Evolutionary conservation across 2,888 invertebrate genomes (phyloP).

Genomic region (Conops quadrifasciatus): DNA sequence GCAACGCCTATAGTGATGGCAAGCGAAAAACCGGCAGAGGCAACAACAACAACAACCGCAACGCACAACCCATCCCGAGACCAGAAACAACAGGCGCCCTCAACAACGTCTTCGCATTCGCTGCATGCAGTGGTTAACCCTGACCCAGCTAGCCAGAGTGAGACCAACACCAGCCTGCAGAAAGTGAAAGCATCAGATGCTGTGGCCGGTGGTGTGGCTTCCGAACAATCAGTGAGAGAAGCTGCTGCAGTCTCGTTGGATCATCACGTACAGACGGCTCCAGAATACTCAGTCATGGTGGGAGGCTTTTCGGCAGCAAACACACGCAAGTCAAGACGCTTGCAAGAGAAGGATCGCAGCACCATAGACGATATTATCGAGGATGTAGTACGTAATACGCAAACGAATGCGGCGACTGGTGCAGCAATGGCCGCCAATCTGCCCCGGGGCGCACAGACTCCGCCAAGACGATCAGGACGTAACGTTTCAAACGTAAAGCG

Average conservation of each 20-base stretch:
- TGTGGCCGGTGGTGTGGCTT: not conserved
- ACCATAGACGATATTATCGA: constrained; percentile 90
- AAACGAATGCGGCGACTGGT: constrained; percentile 53
- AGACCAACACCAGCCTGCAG: not conserved
- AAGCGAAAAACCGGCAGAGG: constrained; percentile 63
- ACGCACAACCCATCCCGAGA: constrained; percentile 42
- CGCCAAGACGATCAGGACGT: constrained; percentile 62
- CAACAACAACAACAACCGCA: constrained; percentile 61
- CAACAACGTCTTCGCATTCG: not conserved
- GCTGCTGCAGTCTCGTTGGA: not conserved
- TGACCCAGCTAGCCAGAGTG: not conserved
- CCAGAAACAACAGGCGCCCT: not conserved
- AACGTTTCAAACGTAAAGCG: constrained; percentile 63
- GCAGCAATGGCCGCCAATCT: constrained; percentile 37
- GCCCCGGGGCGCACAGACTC: constrained; percentile 62
- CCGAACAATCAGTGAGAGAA: constrained; percentile 31
- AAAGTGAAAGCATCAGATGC: constrained; percentile 44
- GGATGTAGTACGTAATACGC: constrained; percentile 81
- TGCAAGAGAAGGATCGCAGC: constrained; percentile 81
- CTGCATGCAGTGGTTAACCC: not conserved
- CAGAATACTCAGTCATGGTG: constrained; percentile 41
- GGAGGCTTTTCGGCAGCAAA: constrained; percentile 61
- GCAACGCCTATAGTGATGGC: constrained; percentile 47
- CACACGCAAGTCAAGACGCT: constrained; percentile 81
- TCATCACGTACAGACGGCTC: constrained; percentile 30